phyloP scores from a whole-genome alignment of 2,888 invertebrate genomes.

The Argyra leucocephala region DNA sequence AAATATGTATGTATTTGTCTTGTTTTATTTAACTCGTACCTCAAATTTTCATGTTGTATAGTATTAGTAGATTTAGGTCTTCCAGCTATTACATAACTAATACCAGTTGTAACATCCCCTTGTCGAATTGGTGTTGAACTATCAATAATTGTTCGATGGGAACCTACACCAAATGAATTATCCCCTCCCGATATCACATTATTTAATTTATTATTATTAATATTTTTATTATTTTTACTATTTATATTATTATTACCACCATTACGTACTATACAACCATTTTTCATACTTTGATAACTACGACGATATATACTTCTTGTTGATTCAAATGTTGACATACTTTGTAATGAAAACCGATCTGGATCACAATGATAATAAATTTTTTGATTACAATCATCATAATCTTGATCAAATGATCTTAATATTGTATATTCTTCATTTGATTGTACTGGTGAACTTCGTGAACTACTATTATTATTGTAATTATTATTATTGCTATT shows the following conservation, averaged over 20 bases:
- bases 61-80: constrained; percentile 17
- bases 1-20: no score
- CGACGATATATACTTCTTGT: constrained; percentile 38
- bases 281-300: constrained; percentile 26
- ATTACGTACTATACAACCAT: constrained; percentile 1
- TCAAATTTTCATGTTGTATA: constrained; percentile 25
- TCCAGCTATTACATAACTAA: constrained; percentile 21
- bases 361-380: constrained; percentile 13
- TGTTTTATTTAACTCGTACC: constrained; percentile 29
- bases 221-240: background rate
- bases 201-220: background rate
- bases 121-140: constrained; percentile 36
- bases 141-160: constrained; percentile 22
- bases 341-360: background rate
- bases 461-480: background rate
- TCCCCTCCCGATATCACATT: background rate
- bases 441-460: background rate
- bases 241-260: background rate
- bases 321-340: constrained; percentile 35
- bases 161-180: background rate
- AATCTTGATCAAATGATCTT: background rate
- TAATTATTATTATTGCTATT: constrained; percentile 11
- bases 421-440: constrained; percentile 13
- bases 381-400: constrained; percentile 8
- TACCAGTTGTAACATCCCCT: constrained; percentile 31